Evolutionary conservation across 2,888 invertebrate genomes (phyloP).

Genomic region (Sericinus montela): DNA sequence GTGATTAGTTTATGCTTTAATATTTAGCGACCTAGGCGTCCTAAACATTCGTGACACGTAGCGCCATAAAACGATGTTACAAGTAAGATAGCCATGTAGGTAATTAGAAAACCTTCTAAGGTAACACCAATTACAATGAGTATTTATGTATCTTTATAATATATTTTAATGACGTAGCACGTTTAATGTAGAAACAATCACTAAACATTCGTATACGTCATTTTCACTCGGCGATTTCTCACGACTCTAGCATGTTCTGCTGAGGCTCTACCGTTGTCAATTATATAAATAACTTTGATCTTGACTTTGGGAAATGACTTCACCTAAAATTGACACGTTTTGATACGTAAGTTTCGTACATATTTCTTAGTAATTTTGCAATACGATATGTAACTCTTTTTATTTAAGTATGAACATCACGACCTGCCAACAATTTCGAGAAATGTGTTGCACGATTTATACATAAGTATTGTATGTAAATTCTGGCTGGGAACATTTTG

Average conservation of each 20-base stretch:
- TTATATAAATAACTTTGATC: conserved; percentile 3
- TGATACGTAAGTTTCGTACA: no score
- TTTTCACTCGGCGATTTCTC: no score
- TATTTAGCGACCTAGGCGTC: conserved; percentile 22
- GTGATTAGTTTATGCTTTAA: conserved; percentile 44
- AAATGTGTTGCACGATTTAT: conserved; percentile 30
- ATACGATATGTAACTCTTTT: conserved; percentile 15
- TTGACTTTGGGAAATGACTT: no score
- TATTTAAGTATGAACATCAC: conserved; percentile 23
- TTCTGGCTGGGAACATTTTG: conserved; percentile 27
- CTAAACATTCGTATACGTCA: no score
- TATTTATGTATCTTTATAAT: neutral
- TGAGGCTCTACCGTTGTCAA: neutral
- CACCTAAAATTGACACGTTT: no score
- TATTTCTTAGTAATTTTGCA: no score
- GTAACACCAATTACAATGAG: conserved; percentile 10
- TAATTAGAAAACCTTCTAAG: conserved; percentile 22
- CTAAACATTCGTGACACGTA: conserved; percentile 52
- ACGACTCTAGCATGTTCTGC: no score
- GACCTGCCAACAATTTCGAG: conserved; percentile 26
- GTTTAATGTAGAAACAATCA: neutral
- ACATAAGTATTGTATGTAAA: conserved; percentile 37
- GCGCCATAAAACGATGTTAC: conserved; percentile 37
- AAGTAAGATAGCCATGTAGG: conserved; percentile 44
- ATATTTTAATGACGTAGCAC: neutral